phyloP scores from a whole-genome alignment of 2,113 vertebrate genomes.

The Phylloscopus trochilus region DNA sequence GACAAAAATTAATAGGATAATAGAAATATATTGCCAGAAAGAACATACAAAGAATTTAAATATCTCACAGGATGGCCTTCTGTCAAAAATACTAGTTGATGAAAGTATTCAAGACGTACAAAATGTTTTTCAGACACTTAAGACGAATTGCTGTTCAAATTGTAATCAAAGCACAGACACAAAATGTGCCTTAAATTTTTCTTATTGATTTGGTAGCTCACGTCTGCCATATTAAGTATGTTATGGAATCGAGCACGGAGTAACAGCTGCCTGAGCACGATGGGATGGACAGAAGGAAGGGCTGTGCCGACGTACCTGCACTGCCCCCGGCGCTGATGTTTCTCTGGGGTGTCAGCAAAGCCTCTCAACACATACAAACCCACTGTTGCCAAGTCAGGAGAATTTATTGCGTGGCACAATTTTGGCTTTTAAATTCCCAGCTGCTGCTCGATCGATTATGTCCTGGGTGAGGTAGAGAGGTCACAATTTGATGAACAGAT shows the following conservation, averaged over 20 bases:
- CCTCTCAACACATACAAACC: not conserved
- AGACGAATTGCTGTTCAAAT: not conserved
- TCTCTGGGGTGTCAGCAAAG: not conserved
- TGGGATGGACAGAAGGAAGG: not conserved
- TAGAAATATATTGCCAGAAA: not conserved
- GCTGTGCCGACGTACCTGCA: not conserved
- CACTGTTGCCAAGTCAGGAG: not conserved
- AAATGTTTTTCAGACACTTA: not conserved
- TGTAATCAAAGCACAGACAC: conserved; percentile 8
- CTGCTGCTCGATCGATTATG: not conserved
- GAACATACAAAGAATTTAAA: not conserved
- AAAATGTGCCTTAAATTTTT: conserved; percentile 42
- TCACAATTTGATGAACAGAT: not conserved
- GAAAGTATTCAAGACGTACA: not conserved
- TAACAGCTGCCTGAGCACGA: rapidly evolving
- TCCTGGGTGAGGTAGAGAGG: not conserved
- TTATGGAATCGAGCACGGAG: not conserved
- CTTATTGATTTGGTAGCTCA: not conserved
- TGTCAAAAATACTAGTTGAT: not conserved
- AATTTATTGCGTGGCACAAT: not conserved
- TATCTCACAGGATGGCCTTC: not conserved
- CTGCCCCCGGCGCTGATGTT: not conserved
- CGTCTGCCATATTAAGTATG: not conserved
- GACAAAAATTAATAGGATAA: not conserved
- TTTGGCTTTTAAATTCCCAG: not conserved